Evolutionary conservation across 2,888 invertebrate species (phyloP), one percentile per base, ranked within the genome.

Genomic region (Beris chalybata): DNA sequence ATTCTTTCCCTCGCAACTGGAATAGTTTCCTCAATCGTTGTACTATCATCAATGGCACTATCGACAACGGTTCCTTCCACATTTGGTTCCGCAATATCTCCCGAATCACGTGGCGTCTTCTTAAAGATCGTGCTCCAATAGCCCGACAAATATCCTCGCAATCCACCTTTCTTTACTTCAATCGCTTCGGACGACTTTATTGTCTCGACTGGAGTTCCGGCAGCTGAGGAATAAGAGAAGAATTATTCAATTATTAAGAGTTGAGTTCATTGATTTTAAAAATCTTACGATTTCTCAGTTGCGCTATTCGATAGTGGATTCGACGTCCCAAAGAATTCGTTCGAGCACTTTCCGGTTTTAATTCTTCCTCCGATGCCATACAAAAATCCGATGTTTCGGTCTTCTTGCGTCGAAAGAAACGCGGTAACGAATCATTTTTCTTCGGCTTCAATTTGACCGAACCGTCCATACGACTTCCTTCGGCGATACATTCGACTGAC

Each of bases 41-140:
- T 15, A 6, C 12, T 48, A n/a, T 48, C 12, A 9, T 48, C 48
- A 15, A 22, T 15, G 3, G n/a, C 12, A 6, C 48, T 15, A 48
- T 48, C 48, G 12, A 45, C 22, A 48, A 32, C 5, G 5, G 6
- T 15, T 15, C 48, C 61, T 15, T 30, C 61, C 4, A 48, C 11
- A 5, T 12, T 4, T 13, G 48, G 48, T 3, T 12, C 38, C 12
- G 32, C 31, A 32, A 48, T 12, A 6, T 32, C 61, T 3, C 52
- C 50, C n/a, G 48, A 11, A 13, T 61, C 61, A 13, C 61, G 61
- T n/a, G 48, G 50, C 3, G 61, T 50, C 22, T 50, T 61, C 22
- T 61, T 61, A 38, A 61, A 61, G 13, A 61, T 61, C 5, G 61
- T 50, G 32, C 61, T 61, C 48, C 31, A 61, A 48, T 61, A 61